Evolutionary conservation across 2,797 vertebrate genomes (phyloP).

Genomic region (Stomatorhinus walkeri): DNA sequence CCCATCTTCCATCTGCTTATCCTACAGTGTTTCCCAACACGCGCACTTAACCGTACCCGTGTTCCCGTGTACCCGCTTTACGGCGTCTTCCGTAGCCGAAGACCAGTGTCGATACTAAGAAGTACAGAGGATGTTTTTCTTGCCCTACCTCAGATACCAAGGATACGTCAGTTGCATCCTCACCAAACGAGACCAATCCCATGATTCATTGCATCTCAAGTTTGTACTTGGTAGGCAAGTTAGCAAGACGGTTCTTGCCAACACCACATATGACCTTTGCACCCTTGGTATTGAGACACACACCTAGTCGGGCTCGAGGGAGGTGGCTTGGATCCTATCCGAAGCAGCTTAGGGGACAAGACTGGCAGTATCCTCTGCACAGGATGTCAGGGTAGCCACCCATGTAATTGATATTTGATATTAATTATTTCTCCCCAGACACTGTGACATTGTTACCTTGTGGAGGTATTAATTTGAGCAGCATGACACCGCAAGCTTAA

Average conservation of each 20-base stretch:
- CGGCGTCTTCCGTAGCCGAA: not conserved
- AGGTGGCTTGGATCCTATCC: not conserved
- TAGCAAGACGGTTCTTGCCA: not conserved
- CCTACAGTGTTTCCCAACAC: not conserved
- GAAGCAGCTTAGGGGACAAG: not conserved
- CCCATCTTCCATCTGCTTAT: not conserved
- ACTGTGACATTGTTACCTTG: not conserved
- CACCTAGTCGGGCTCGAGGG: not conserved
- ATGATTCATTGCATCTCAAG: not conserved
- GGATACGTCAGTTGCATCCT: not conserved
- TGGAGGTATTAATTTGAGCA: not conserved
- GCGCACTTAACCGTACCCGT: not conserved
- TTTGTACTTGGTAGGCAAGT: not conserved
- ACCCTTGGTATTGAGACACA: not conserved
- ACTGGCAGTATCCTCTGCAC: not conserved
- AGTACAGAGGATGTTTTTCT: not conserved
- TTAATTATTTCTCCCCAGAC: not conserved
- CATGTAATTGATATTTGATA: not conserved
- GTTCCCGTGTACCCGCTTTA: not conserved
- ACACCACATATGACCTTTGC: not conserved
- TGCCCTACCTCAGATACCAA: not conserved
- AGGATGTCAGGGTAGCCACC: not conserved
- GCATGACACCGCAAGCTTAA: not conserved
- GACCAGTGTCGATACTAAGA: not conserved
- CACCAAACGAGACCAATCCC: not conserved